These are phyloP conservation scores for Pocillopora meandrina DNA, from an alignment of 92 coral and sea anemone species.

Conservation along the genomic window DNA sequence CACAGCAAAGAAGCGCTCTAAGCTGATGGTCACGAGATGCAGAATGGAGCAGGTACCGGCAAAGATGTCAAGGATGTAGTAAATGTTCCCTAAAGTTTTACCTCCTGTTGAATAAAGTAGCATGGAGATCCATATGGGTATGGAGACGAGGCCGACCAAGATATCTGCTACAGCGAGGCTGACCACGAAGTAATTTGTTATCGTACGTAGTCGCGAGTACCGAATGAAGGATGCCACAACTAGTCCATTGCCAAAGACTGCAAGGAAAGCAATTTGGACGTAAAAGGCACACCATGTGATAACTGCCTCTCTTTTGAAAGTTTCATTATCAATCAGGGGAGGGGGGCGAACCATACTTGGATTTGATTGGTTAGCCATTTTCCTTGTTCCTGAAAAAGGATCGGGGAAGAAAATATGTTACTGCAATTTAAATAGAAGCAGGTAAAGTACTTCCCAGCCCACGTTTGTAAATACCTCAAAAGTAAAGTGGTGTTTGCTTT, in stretches of 20 bases:
- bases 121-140: conserved; percentile 77
- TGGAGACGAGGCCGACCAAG: conserved; percentile 72
- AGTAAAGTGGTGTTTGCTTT: too few species aligned
- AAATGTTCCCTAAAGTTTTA: conserved; percentile 30
- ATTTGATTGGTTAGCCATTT: conserved; percentile 26
- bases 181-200: conserved; percentile 83
- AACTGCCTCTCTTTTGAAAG: conserved; percentile 31
- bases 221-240: conserved; percentile 86
- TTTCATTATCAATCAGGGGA: conserved; percentile 46
- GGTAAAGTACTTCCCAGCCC: too few species aligned
- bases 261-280: conserved; percentile 69
- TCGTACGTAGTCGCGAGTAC: conserved; percentile 75
- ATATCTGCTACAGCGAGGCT: conserved; percentile 81
- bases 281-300: conserved; percentile 67
- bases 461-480: too few species aligned
- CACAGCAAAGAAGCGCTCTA: conserved; percentile 83
- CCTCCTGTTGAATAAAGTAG: conserved; percentile 47
- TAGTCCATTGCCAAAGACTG: conserved; percentile 86
- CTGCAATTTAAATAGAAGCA: too few species aligned
- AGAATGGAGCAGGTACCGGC: conserved; percentile 79
- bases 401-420: background rate
- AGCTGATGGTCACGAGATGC: conserved; percentile 81
- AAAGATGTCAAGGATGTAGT: conserved; percentile 64
- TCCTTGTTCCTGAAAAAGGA: conserved; percentile 1
- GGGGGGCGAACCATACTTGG: conserved; percentile 28